Evolutionary conservation across 2,113 vertebrate species (phyloP).

Genomic region (Lipophrys pholis): DNA sequence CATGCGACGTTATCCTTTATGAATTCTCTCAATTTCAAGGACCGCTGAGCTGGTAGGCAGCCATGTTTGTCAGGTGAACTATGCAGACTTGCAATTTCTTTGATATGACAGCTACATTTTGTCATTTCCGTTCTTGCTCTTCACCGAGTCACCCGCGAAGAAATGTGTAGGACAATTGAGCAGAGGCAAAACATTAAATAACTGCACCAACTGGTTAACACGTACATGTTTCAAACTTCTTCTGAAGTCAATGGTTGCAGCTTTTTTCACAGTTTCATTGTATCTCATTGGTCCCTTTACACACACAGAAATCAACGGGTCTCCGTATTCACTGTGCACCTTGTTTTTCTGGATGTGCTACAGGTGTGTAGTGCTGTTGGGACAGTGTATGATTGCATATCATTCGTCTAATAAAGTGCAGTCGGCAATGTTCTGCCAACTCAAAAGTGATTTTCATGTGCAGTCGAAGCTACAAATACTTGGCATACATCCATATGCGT

Average conservation of each 20-base stretch:
- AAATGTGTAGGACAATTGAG: neutral
- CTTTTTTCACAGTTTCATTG: slow-evolving; percentile 45
- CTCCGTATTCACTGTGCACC: neutral
- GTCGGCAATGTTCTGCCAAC: slow-evolving; percentile 15
- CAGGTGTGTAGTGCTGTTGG: slow-evolving; percentile 1
- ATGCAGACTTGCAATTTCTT: slow-evolving; percentile 9
- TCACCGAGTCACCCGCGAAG: neutral
- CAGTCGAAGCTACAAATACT: slow-evolving; percentile 42
- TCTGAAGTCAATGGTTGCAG: slow-evolving; percentile 18
- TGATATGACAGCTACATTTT: slow-evolving; percentile 15
- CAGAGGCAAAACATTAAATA: slow-evolving; percentile 20
- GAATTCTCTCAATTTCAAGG: slow-evolving; percentile 2
- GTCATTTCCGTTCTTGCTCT: neutral
- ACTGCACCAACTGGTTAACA: slow-evolving; percentile 30
- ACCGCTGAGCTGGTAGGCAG: neutral
- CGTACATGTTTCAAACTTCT: neutral
- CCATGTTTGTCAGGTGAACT: slow-evolving; percentile 33
- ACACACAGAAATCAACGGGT: slow-evolving; percentile 1
- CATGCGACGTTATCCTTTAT: slow-evolving; percentile 36
- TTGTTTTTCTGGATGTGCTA: slow-evolving; percentile 9
- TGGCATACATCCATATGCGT: slow-evolving; percentile 9
- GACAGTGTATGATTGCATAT: slow-evolving; percentile 17
- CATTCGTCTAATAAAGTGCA: slow-evolving; percentile 22
- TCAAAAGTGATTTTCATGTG: slow-evolving; percentile 31
- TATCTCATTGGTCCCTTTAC: slow-evolving; percentile 24